Evolutionary conservation across 2,888 invertebrate genomes (phyloP).

Genomic region (Dolichomitus sp.): DNA sequence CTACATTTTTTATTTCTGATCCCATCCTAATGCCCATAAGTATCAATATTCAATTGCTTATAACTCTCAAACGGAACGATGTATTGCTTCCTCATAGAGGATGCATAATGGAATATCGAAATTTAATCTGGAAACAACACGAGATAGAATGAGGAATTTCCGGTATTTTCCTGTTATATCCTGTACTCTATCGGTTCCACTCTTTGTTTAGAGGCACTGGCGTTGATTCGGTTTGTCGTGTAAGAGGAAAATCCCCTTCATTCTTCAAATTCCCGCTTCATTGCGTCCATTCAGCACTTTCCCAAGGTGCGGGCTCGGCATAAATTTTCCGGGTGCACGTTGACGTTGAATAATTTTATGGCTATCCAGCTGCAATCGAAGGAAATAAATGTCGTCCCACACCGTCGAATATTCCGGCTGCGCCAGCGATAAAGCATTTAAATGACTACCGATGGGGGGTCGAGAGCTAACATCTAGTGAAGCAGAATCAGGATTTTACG

Average conservation of each 20-base stretch:
- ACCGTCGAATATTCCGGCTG: constrained; percentile 56
- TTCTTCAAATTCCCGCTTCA: neutral
- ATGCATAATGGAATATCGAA: neutral
- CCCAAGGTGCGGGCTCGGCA: constrained; percentile 34
- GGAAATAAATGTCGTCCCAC: constrained; percentile 69
- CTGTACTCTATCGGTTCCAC: neutral
- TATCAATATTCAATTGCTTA: no score
- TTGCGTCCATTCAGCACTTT: constrained; percentile 15
- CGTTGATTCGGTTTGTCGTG: constrained; percentile 5
- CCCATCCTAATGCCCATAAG: no score
- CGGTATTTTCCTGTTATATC: neutral
- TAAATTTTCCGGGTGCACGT: constrained; percentile 51
- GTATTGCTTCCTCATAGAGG: no score
- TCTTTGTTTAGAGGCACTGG: neutral
- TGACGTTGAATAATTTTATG: constrained; percentile 71
- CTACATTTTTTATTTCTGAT: no score
- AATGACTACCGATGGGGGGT: constrained; percentile 25
- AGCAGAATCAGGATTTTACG: constrained; percentile 28
- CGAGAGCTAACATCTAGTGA: constrained; percentile 6
- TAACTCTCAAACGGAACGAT: no score
- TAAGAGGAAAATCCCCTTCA: neutral
- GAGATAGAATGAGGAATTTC: neutral
- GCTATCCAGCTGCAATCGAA: constrained; percentile 62
- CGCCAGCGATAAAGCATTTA: constrained; percentile 62
- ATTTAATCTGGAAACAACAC: neutral